Percentiles rank a stretch among this genome's conserved stretches.
Evolutionary conservation across 2,797 vertebrate genomes (phyloP).

Genomic region (Urophycis tenuis): DNA sequence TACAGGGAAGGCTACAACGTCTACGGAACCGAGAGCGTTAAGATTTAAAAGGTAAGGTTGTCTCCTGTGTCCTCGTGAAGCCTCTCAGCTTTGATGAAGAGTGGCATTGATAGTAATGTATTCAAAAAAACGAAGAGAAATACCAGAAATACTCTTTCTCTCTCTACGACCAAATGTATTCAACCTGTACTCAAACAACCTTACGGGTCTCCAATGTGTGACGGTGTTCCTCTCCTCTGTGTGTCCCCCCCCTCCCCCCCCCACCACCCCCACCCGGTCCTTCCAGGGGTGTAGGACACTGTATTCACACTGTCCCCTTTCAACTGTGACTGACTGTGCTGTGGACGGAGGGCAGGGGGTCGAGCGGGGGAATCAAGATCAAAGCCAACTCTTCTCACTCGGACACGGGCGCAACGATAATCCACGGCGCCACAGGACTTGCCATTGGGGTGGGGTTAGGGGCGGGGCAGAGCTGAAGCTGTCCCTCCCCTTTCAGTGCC

Average conservation of each 20-base stretch:
- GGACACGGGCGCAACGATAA: constrained; percentile 76
- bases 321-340: constrained; percentile 67
- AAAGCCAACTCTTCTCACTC: constrained; percentile 65
- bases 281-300: not conserved
- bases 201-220: not conserved
- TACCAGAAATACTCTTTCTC: no score
- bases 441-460: constrained; percentile 57
- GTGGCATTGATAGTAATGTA: not conserved
- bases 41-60: constrained; percentile 96
- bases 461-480: constrained; percentile 72
- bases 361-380: constrained; percentile 40
- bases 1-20: constrained; percentile 99
- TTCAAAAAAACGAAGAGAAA: not conserved
- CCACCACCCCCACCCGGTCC: no score
- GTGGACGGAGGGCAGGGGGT: constrained; percentile 46
- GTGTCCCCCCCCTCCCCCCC: not conserved
- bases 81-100: not conserved
- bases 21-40: constrained; percentile 99
- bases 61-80: constrained; percentile 24
- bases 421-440: constrained; percentile 91
- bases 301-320: constrained; percentile 51
- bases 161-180: no score
- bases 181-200: not conserved
- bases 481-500: constrained; percentile 97
- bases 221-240: not conserved